Conservation (phyloP, 2,113 vertebrate genomes). For the Solea senegalensis region DNA sequence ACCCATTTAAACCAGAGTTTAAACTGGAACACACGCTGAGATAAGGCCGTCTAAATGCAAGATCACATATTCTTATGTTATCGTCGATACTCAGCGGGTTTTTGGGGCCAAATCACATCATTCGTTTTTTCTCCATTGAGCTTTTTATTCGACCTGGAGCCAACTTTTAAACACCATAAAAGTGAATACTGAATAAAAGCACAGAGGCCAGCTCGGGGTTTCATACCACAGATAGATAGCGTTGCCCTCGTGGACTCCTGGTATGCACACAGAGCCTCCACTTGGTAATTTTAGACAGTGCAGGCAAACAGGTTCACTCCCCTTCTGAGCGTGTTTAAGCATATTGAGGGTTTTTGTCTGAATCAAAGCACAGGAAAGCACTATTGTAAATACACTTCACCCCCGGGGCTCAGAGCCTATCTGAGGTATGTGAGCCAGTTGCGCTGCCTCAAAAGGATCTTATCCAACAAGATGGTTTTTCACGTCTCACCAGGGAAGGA, state of each 20-base stretch:
- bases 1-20: no score
- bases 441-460: slow-evolving; percentile 48
- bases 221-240: slow-evolving; percentile 76
- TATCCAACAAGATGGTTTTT: slow-evolving; percentile 61
- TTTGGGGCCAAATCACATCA: slow-evolving; percentile 37
- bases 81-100: slow-evolving; percentile 24
- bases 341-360: slow-evolving; percentile 57
- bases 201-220: slow-evolving; percentile 52
- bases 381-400: slow-evolving; percentile 59
- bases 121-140: slow-evolving; percentile 56
- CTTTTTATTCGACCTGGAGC: slow-evolving; percentile 35
- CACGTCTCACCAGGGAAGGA: slow-evolving; percentile 50
- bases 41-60: no score
- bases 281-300: slow-evolving; percentile 72
- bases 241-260: slow-evolving; percentile 52
- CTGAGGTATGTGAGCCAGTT: slow-evolving; percentile 51
- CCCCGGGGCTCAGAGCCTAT: slow-evolving; percentile 23
- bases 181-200: slow-evolving; percentile 63
- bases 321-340: slow-evolving; percentile 56
- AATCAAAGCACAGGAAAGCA: slow-evolving; percentile 70
- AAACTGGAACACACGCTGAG: no score
- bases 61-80: no score
- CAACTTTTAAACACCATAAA: slow-evolving; percentile 51
- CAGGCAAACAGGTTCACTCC: slow-evolving; percentile 67
- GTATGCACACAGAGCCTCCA: slow-evolving; percentile 52